A percentile compares a stretch with the other conserved stretches of the same genome.
Evolutionary conservation across 2,888 invertebrate genomes (phyloP).

Genomic region (Sisyra terminalis): DNA sequence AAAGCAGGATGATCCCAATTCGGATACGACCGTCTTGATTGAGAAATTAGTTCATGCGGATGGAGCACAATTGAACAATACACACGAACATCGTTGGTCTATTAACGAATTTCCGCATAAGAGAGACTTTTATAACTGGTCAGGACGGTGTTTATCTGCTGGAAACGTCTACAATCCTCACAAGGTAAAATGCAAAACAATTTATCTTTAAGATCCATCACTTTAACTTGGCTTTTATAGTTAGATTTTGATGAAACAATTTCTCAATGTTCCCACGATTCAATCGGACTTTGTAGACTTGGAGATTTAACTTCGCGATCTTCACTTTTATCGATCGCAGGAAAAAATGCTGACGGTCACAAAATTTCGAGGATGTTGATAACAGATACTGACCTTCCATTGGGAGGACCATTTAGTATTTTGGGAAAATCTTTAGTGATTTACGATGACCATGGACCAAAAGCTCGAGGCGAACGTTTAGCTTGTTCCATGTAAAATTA

Average conservation of each 20-base stretch:
- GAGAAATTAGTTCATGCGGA: constrained; percentile 80
- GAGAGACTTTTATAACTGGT: constrained; percentile 84
- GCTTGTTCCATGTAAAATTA: constrained; percentile 65
- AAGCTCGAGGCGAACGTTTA: constrained; percentile 72
- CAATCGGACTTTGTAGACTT: constrained; percentile 46
- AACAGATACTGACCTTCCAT: constrained; percentile 58
- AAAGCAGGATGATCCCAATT: constrained; percentile 58
- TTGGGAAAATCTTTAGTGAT: constrained; percentile 72
- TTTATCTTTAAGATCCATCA: neutral
- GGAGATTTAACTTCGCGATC: constrained; percentile 66
- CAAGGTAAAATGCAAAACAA: constrained; percentile 27
- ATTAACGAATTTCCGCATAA: constrained; percentile 65
- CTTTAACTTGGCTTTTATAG: constrained; percentile 17
- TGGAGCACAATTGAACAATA: constrained; percentile 60
- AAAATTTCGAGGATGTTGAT: constrained; percentile 55
- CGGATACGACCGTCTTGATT: constrained; percentile 70
- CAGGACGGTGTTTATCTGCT: constrained; percentile 63
- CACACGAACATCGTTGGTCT: constrained; percentile 65
- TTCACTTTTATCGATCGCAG: constrained; percentile 56
- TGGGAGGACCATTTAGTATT: constrained; percentile 57
- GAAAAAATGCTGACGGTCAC: constrained; percentile 46
- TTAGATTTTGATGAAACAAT: constrained; percentile 43
- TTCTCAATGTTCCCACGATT: constrained; percentile 36
- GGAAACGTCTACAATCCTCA: constrained; percentile 66
- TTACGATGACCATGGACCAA: constrained; percentile 75